Percentiles rank a stretch among this genome's conserved stretches.
phyloP scores from a whole-genome alignment of 2,888 invertebrate species.

The Anticlea derivata region DNA sequence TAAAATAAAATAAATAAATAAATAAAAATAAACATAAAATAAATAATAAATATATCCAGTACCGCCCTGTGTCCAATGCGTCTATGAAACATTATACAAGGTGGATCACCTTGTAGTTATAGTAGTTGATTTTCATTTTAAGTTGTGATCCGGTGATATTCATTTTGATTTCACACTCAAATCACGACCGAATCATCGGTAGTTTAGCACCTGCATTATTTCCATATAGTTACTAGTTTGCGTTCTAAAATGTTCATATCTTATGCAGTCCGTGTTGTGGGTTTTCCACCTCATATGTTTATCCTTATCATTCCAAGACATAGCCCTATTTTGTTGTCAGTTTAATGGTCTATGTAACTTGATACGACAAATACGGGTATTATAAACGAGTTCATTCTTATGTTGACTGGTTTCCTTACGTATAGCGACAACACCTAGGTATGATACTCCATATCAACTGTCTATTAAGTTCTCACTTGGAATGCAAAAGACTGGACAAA shows the following conservation, averaged over 20 bases:
- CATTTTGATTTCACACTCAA: constrained; percentile 9
- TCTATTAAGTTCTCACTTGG: too few relatives aligned
- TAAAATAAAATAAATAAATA: too few relatives aligned
- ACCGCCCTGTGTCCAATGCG: too few relatives aligned
- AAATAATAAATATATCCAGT: too few relatives aligned
- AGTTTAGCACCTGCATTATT: constrained; percentile 25
- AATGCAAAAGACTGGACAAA: too few relatives aligned
- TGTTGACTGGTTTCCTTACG: background rate
- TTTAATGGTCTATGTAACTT: constrained; percentile 1
- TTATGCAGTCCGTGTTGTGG: constrained; percentile 30
- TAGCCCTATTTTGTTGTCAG: constrained; percentile 22
- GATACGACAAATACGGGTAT: background rate
- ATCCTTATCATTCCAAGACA: constrained; percentile 25
- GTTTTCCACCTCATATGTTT: constrained; percentile 27
- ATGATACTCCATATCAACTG: too few relatives aligned
- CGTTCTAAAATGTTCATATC: constrained; percentile 26
- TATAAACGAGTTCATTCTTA: background rate
- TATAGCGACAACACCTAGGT: background rate
- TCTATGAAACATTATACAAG: too few relatives aligned
- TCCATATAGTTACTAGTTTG: constrained; percentile 16
- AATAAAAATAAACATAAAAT: too few relatives aligned
- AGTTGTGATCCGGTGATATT: background rate
- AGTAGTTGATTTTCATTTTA: too few relatives aligned
- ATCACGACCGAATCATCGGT: constrained; percentile 14
- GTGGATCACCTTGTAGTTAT: too few relatives aligned